A percentile compares a stretch with the other conserved stretches of the same genome.
phyloP scores from a whole-genome alignment of 2,888 invertebrate genomes.

The Trachelus iudaicus region DNA sequence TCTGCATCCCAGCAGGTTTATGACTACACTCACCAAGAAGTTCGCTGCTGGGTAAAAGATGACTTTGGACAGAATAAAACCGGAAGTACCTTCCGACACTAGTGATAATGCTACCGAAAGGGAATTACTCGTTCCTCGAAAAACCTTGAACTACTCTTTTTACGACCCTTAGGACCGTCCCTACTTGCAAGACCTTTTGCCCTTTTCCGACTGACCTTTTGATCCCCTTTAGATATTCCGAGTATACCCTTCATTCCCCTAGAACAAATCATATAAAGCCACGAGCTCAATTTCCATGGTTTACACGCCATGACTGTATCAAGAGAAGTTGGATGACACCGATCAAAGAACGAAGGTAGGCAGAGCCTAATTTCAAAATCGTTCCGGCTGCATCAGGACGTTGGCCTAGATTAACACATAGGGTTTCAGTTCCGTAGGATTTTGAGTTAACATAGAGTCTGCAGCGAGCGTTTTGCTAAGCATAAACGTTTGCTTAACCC shows the following conservation, averaged over 20 bases:
- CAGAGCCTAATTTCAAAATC: neutral
- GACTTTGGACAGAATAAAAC: slow-evolving; percentile 1
- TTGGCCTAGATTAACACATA: neutral
- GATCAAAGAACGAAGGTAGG: neutral
- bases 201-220: neutral
- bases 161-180: neutral
- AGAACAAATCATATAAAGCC: neutral
- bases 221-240: neutral
- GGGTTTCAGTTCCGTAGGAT: neutral
- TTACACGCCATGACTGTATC: neutral
- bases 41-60: neutral
- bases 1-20: neutral
- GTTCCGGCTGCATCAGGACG: neutral
- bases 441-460: neutral
- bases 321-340: neutral
- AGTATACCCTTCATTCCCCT: neutral
- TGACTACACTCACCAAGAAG: neutral
- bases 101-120: slow-evolving; percentile 10
- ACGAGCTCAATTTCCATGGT: neutral
- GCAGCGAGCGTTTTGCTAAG: slow-evolving; percentile 41
- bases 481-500: slow-evolving; percentile 56
- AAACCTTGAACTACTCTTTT: neutral
- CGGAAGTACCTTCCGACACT: neutral
- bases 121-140: slow-evolving; percentile 16
- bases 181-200: neutral